Conservation (phyloP, 2,113 vertebrate species). For the Halcyon senegalensis region DNA sequence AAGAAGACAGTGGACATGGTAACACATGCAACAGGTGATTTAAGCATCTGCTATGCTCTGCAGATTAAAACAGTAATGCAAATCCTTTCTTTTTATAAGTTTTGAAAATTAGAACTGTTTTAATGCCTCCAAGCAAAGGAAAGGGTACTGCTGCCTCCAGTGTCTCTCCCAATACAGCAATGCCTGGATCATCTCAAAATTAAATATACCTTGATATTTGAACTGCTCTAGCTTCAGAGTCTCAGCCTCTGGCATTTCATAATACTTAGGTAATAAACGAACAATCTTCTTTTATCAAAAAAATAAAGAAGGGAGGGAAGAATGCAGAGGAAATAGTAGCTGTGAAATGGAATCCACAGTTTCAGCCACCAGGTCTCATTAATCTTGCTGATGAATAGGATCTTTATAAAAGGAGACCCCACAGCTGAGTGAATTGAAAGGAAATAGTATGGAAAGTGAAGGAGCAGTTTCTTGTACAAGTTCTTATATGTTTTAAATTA, state of each 20-base stretch:
- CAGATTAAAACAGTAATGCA: background rate
- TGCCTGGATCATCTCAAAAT: slow-evolving; percentile 55
- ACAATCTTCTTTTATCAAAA: slow-evolving; percentile 52
- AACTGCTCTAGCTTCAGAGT: slow-evolving; percentile 55
- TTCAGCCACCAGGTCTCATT: slow-evolving; percentile 53
- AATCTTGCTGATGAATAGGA: slow-evolving; percentile 62
- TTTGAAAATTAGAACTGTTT: background rate
- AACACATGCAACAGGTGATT: background rate
- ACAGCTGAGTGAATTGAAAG: slow-evolving; percentile 39
- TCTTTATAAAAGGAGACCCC: slow-evolving; percentile 55
- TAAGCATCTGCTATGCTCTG: background rate
- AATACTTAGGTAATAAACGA: slow-evolving; percentile 62
- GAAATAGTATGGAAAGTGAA: slow-evolving; percentile 55
- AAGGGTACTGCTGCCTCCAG: background rate
- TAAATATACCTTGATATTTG: slow-evolving; percentile 66
- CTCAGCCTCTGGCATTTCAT: slow-evolving; percentile 68
- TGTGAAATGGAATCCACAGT: slow-evolving; percentile 32
- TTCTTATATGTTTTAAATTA: slow-evolving; percentile 63
- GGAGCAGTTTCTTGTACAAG: slow-evolving; percentile 41
- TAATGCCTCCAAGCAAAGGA: background rate
- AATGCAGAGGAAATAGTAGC: background rate
- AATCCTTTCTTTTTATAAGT: too few species aligned
- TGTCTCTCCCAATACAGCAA: slow-evolving; percentile 3
- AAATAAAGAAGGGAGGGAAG: background rate
- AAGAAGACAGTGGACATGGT: rapidly evolving